Base-by-base conservation (phyloP, 2,888 invertebrate species). In the Chironomus tentans region DNA sequence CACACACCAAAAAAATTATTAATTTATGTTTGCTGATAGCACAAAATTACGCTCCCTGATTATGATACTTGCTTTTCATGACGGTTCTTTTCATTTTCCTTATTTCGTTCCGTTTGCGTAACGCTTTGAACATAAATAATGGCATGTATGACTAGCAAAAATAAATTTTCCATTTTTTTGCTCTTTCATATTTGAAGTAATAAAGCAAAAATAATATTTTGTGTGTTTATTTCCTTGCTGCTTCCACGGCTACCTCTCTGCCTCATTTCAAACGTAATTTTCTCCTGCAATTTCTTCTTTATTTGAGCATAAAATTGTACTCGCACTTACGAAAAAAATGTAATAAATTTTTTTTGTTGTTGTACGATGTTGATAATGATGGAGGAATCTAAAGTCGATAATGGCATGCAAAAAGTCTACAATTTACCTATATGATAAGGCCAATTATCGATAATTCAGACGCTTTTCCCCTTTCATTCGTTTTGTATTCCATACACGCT, bases 71-170 rank as follows among this genome's bases (percentile, higher is more conserved):
- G 18, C 21, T 46, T 68, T 68, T 12, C 12, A 21, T 65, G 18
- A 13, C 13, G 18, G 18, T 12, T 65, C 21, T 65, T 65, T 65
- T 22, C 13, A 12, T 15, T 68, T 46, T 68, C 46, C 13, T 47
- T 47, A 21, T 70, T 47, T 47, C 22, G 46, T 21, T 70, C 46
- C 28, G 47, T 48, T 70, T 70, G 46, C 70, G 70, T 70, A 70
- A 70, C 70, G 70, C 28, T 48, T 70, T 24, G 65, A 65, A 68
- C 68, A 68, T 15, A 68, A 68, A 68, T 68, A 68, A 68, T 68
- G 15, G 68, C 28, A 68, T 68, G 68, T 68, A 68, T 68, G 68
- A 68, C 38, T 68, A 68, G 68, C 68, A 68, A 18, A 68, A 68
- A 68, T 38, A 68, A 68, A 38, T 68, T 38, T 38, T n/a, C 50